Conservation (phyloP, 2,888 invertebrate genomes). For the Spisula subtruncata region DNA sequence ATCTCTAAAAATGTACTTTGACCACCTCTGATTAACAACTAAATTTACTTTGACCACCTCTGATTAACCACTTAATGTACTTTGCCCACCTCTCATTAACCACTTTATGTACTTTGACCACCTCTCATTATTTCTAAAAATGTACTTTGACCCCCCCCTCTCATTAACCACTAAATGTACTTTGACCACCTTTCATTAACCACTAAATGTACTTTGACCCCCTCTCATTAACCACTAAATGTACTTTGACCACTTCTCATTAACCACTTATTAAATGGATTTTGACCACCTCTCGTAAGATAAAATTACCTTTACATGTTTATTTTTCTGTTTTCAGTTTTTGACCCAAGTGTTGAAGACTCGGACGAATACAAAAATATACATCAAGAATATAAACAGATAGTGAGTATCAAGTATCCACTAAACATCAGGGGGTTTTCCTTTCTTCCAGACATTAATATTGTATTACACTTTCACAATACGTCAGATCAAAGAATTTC, state of each 20-base stretch:
- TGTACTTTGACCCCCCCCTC: too few relatives aligned
- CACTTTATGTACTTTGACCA: too few relatives aligned
- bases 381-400: conserved; percentile 95
- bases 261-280: neutral
- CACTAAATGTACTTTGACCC: too few relatives aligned
- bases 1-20: too few relatives aligned
- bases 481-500: neutral
- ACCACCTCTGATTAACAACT: too few relatives aligned
- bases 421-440: neutral
- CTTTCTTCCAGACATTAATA: neutral
- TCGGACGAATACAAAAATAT: conserved; percentile 93
- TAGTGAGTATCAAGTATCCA: conserved; percentile 89
- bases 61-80: too few relatives aligned
- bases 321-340: conserved; percentile 91
- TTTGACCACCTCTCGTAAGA: neutral
- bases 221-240: neutral
- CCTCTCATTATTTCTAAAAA: too few relatives aligned
- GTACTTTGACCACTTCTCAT: neutral
- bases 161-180: too few relatives aligned
- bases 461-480: neutral
- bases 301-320: too few relatives aligned
- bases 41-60: too few relatives aligned
- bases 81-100: too few relatives aligned
- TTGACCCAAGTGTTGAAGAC: conserved; percentile 93
- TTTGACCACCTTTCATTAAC: too few relatives aligned